Conservation (phyloP, 2,113 vertebrate species). For the Bubo scandiacus region DNA sequence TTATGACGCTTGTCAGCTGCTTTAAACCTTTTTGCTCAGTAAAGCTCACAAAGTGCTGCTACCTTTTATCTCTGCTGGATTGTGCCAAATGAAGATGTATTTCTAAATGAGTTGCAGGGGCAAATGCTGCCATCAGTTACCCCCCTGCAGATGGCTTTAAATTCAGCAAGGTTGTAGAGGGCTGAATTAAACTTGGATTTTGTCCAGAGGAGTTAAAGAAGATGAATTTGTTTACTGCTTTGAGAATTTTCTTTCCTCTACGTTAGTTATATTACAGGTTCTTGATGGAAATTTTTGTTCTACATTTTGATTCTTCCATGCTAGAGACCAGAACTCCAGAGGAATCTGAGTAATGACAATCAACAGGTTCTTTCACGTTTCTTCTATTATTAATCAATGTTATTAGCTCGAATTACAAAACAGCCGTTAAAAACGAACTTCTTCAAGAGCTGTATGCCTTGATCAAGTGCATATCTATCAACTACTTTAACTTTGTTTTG, state of each 20-base stretch:
- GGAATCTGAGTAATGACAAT: background rate
- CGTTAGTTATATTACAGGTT: background rate
- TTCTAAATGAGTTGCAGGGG: conserved; percentile 13
- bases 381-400: background rate
- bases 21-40: conserved; percentile 63
- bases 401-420: background rate
- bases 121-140: conserved; percentile 39
- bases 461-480: background rate
- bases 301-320: background rate
- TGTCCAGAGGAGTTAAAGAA: background rate
- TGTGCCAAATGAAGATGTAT: conserved; percentile 41
- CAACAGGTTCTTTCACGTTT: background rate
- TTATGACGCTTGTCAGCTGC: conserved; percentile 35
- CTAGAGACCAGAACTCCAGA: background rate
- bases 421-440: background rate
- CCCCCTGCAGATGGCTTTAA: background rate
- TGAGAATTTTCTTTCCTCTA: background rate
- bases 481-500: background rate
- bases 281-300: background rate
- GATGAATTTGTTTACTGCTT: conserved; percentile 7
- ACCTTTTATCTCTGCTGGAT: conserved; percentile 16
- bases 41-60: conserved; percentile 42
- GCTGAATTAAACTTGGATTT: conserved; percentile 7
- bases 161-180: background rate
- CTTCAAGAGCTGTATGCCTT: background rate